Evolutionary conservation across 2,797 vertebrate genomes (phyloP).

Genomic region (Agapornis canus): DNA sequence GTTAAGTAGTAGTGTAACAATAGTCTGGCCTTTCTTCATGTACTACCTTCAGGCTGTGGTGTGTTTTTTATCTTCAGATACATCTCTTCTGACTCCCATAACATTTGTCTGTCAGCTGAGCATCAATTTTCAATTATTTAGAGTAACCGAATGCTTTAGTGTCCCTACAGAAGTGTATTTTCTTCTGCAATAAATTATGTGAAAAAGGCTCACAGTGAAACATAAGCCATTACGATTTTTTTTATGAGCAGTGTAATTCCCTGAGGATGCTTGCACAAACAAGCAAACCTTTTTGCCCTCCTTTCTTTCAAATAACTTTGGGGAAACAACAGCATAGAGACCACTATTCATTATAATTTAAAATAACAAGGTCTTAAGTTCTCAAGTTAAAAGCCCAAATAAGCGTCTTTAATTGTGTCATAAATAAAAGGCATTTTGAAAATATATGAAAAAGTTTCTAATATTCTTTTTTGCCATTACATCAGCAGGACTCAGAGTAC

Average conservation of each 20-base stretch:
- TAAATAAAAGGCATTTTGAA: background rate
- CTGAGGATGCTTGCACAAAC: background rate
- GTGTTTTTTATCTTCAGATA: background rate
- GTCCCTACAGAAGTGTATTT: background rate
- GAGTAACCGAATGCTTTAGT: background rate
- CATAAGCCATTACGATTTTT: background rate
- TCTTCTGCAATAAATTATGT: background rate
- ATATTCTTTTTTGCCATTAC: background rate
- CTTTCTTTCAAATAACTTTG: background rate
- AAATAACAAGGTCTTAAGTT: background rate
- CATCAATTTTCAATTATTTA: background rate
- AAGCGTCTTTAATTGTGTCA: background rate
- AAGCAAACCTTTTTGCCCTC: background rate
- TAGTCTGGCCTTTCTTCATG: background rate
- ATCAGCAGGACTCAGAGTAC: background rate
- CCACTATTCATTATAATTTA: background rate
- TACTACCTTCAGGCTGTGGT: background rate
- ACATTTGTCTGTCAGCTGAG: background rate
- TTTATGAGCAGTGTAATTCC: background rate
- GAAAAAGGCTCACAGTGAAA: background rate
- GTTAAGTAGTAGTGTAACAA: background rate
- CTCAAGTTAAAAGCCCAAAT: background rate
- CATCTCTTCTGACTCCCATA: background rate
- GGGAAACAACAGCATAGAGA: background rate
- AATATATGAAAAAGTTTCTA: background rate